Evolutionary conservation across 2,113 vertebrate species (phyloP).

Genomic region (Syrmaticus mikado): DNA sequence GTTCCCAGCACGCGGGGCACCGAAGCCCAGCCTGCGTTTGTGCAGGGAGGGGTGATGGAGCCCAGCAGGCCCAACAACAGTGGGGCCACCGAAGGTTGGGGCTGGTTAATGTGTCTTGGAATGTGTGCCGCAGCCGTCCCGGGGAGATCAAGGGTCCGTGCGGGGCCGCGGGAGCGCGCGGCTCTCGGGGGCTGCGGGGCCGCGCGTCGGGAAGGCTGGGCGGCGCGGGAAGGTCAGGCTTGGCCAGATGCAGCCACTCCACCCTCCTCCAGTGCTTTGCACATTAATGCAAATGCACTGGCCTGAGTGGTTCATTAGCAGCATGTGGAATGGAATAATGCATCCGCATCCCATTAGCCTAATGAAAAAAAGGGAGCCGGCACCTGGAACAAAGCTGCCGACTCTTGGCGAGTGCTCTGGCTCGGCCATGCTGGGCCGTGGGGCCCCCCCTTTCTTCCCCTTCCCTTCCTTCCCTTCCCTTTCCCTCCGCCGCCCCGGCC

Average conservation of each 20-base stretch:
- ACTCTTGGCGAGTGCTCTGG: constrained; percentile 68
- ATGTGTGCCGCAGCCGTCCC: constrained; percentile 21
- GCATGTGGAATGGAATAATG: constrained; percentile 77
- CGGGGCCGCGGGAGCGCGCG: neutral
- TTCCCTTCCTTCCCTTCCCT: neutral
- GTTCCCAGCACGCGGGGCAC: neutral
- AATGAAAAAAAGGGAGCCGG: constrained; percentile 76
- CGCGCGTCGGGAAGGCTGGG: neutral
- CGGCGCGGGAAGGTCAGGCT: constrained; percentile 31
- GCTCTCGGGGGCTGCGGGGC: neutral
- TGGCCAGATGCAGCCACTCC: constrained; percentile 66
- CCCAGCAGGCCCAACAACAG: neutral
- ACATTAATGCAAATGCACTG: constrained; percentile 77
- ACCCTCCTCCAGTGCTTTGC: constrained; percentile 64
- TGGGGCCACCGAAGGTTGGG: neutral
- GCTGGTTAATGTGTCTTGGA: constrained; percentile 55
- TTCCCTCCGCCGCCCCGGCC: neutral
- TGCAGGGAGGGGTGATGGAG: neutral
- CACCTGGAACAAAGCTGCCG: constrained; percentile 77
- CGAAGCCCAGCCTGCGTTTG: accelerated
- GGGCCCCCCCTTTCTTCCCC: neutral
- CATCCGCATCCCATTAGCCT: constrained; percentile 78
- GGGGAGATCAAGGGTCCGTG: constrained; percentile 9
- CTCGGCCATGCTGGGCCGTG: constrained; percentile 6
- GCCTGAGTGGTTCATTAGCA: constrained; percentile 78